Evolutionary conservation across 2,888 invertebrate species (phyloP).

Genomic region (Argyresthia goedartella): DNA sequence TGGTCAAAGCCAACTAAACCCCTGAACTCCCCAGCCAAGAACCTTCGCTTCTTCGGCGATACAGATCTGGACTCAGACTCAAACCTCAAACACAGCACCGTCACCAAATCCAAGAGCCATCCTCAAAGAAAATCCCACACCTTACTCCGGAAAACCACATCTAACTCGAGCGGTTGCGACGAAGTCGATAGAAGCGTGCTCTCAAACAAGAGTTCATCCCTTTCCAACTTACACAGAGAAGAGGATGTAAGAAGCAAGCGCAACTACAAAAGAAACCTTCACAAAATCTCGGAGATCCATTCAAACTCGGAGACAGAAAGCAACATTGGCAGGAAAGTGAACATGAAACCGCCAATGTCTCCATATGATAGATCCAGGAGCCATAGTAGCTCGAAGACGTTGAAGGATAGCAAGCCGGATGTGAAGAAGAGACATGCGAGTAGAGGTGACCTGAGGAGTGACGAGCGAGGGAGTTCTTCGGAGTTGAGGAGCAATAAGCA

Average conservation of each 20-base stretch:
- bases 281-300: slow-evolving; percentile 69
- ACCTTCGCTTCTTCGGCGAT: slow-evolving; percentile 86
- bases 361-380: slow-evolving; percentile 54
- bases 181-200: slow-evolving; percentile 49
- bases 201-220: slow-evolving; percentile 51
- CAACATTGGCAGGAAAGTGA: slow-evolving; percentile 35
- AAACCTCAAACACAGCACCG: slow-evolving; percentile 41
- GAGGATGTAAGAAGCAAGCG: slow-evolving; percentile 40
- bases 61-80: slow-evolving; percentile 83
- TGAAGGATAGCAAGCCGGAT: slow-evolving; percentile 37
- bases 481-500: slow-evolving; percentile 48
- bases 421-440: slow-evolving; percentile 24
- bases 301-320: slow-evolving; percentile 57
- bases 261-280: slow-evolving; percentile 61
- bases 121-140: slow-evolving; percentile 32
- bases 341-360: slow-evolving; percentile 52
- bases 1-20: slow-evolving; percentile 42
- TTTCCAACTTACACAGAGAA: slow-evolving; percentile 49
- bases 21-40: slow-evolving; percentile 71
- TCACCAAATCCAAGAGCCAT: slow-evolving; percentile 38
- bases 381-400: slow-evolving; percentile 59
- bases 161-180: slow-evolving; percentile 56
- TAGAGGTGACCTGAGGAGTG: slow-evolving; percentile 4
- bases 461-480: slow-evolving; percentile 33
- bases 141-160: slow-evolving; percentile 50